phyloP scores from a whole-genome alignment of 2,113 vertebrate species.

The Passer montanus region DNA sequence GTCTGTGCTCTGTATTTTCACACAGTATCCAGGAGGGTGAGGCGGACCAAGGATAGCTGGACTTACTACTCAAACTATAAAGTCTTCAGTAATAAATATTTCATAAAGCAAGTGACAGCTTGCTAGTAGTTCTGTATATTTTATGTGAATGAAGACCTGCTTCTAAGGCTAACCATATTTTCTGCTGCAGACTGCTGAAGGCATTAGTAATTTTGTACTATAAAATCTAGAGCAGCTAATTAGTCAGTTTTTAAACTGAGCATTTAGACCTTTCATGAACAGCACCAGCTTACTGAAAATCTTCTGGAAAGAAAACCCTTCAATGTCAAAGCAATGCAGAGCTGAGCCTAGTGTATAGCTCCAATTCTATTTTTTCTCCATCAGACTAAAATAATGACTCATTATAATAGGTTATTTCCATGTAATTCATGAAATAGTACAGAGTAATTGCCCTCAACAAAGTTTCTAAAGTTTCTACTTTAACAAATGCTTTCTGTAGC shows the following conservation, averaged over 20 bases:
- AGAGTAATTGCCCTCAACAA: neutral
- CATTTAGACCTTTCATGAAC: neutral
- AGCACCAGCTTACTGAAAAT: neutral
- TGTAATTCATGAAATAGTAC: neutral
- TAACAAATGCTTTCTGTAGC: neutral
- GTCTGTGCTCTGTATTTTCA: neutral
- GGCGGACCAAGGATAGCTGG: neutral
- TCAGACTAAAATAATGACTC: neutral
- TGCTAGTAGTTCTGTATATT: neutral
- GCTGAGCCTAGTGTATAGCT: neutral
- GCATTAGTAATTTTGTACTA: neutral
- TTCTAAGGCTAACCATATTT: neutral
- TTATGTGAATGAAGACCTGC: neutral
- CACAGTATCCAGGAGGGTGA: fast-evolving
- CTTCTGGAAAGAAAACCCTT: neutral
- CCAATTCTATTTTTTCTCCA: neutral
- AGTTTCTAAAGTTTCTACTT: neutral
- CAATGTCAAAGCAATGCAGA: neutral
- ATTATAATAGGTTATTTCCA: neutral
- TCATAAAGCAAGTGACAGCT: neutral
- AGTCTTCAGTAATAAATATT: neutral
- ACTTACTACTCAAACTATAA: neutral
- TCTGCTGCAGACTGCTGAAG: neutral
- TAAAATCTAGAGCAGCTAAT: neutral
- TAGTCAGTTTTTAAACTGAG: neutral